These are phyloP conservation scores for Pammene aurita DNA, from an alignment of 2,888 invertebrate genomes.

Conservation along the genomic window DNA sequence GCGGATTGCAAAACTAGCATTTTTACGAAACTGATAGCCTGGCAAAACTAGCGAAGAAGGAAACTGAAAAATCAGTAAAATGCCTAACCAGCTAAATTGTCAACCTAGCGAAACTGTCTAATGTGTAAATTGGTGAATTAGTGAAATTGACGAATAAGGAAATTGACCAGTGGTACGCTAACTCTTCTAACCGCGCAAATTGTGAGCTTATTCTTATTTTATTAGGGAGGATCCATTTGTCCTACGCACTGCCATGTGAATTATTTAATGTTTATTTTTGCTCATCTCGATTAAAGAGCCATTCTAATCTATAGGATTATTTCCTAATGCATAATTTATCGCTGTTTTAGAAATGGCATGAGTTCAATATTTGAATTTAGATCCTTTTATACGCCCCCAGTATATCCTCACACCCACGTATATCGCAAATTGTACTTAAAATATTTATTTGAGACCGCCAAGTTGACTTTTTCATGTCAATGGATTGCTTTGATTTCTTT, in stretches of 20 bases:
- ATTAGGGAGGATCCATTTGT: too few relatives aligned
- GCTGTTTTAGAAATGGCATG: constrained; percentile 1
- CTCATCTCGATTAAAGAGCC: neutral
- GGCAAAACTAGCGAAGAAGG: too few relatives aligned
- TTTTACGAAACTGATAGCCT: too few relatives aligned
- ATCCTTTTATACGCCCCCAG: constrained; percentile 16
- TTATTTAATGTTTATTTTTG: neutral
- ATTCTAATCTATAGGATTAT: constrained; percentile 1
- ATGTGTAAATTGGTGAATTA: too few relatives aligned
- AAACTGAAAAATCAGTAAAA: too few relatives aligned
- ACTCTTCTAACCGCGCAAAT: too few relatives aligned
- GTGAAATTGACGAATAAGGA: too few relatives aligned
- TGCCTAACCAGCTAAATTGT: too few relatives aligned
- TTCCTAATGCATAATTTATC: neutral
- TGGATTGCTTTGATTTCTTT: constrained; percentile 23
- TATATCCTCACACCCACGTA: constrained; percentile 15
- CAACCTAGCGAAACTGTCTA: too few relatives aligned
- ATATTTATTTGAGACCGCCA: constrained; percentile 30
- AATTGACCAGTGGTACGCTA: too few relatives aligned
- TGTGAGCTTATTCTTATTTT: too few relatives aligned
- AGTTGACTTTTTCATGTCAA: constrained; percentile 30
- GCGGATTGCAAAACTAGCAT: too few relatives aligned
- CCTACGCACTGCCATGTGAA: neutral
- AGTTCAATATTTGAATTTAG: constrained; percentile 16
- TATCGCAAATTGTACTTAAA: constrained; percentile 31